These are phyloP conservation scores for Cordylochernes scorpioides DNA, from an alignment of 2,888 invertebrate species.

Conservation along the genomic window DNA sequence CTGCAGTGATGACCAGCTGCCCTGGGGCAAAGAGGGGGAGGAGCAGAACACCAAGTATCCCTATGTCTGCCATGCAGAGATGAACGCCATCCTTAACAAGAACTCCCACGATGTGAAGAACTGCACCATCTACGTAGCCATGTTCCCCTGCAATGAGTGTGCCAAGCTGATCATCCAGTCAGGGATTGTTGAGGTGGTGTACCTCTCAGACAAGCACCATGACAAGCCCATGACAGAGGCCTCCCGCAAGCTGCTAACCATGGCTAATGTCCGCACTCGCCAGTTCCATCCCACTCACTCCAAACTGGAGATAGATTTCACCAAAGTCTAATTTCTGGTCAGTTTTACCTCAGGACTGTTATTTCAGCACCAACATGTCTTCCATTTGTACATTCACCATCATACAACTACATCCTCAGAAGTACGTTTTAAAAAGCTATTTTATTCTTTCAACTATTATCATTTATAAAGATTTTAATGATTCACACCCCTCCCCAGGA, in stretches of 20 bases:
- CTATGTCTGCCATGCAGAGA: slow-evolving; percentile 90
- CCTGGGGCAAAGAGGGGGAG: slow-evolving; percentile 46
- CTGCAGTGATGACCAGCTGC: slow-evolving; percentile 60
- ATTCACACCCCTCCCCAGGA: too few relatives aligned
- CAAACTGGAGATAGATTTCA: too few relatives aligned
- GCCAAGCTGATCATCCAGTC: slow-evolving; percentile 87
- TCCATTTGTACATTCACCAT: too few relatives aligned
- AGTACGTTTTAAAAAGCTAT: too few relatives aligned
- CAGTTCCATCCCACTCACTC: too few relatives aligned
- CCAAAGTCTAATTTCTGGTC: too few relatives aligned
- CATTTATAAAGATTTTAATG: too few relatives aligned
- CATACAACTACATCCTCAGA: too few relatives aligned
- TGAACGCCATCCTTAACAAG: slow-evolving; percentile 84
- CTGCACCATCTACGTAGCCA: slow-evolving; percentile 57
- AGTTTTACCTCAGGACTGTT: too few relatives aligned
- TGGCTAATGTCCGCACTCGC: too few relatives aligned
- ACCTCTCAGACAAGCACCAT: slow-evolving; percentile 48
- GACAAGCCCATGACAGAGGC: slow-evolving; percentile 39
- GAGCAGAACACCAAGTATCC: slow-evolving; percentile 46
- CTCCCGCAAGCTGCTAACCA: slow-evolving; percentile 51
- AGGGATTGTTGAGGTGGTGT: slow-evolving; percentile 37
- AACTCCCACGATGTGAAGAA: slow-evolving; percentile 45
- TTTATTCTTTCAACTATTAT: too few relatives aligned
- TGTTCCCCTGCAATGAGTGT: slow-evolving; percentile 94
- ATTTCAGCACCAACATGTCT: too few relatives aligned